Evolutionary conservation across 1,140 invertebrate species (phyloP).

Genomic region (Meloidogyne floridensis): DNA sequence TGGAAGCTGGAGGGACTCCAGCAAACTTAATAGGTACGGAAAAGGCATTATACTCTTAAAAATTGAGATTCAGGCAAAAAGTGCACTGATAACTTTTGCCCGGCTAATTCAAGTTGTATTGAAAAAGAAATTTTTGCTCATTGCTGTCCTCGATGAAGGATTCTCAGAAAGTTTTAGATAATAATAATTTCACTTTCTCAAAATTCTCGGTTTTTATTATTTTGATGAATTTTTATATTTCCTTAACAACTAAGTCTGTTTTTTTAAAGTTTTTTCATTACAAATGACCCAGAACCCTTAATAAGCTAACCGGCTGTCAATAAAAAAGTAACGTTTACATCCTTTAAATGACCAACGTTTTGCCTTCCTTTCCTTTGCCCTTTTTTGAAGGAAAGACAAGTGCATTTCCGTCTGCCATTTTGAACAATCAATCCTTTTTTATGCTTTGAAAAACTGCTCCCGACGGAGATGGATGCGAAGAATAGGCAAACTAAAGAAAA

Average conservation of each 20-base stretch:
- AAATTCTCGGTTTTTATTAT: background rate
- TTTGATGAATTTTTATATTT: background rate
- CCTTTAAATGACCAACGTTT: background rate
- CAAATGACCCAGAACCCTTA: background rate
- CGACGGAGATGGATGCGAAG: background rate
- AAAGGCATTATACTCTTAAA: too few species aligned
- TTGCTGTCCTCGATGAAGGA: constrained; percentile 34
- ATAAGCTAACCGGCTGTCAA: background rate
- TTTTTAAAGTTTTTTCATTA: background rate
- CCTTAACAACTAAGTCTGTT: background rate
- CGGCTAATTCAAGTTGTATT: constrained; percentile 29
- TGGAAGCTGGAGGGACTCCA: constrained; percentile 20
- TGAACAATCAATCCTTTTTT: constrained; percentile 7
- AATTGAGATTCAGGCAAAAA: constrained; percentile 30
- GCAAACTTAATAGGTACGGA: background rate
- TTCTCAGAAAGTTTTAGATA: background rate
- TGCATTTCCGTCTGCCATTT: background rate
- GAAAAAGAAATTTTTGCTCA: constrained; percentile 46
- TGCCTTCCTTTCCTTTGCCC: background rate
- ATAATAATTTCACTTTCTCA: constrained; percentile 5
- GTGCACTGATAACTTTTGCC: constrained; percentile 44
- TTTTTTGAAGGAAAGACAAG: background rate
- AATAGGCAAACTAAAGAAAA: background rate
- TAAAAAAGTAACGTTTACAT: too few species aligned
- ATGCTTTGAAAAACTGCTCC: background rate